Evolutionary conservation across 2,113 vertebrate species (phyloP).

Genomic region (Spheniscus mendiculus): DNA sequence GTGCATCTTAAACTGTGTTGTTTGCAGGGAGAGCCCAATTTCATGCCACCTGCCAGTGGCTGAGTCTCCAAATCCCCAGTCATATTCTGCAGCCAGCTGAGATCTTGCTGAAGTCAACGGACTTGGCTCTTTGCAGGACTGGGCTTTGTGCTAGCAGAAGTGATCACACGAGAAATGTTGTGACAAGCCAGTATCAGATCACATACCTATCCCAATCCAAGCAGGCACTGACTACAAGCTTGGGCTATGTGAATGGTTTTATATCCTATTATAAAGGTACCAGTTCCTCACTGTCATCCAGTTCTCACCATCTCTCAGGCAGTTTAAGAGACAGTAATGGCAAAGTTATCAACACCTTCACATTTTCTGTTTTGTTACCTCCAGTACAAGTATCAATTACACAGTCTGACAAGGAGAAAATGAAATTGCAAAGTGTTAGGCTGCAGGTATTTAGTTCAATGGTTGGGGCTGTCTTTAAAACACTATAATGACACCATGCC

Average conservation of each 20-base stretch:
- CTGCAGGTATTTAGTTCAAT: conserved; percentile 32
- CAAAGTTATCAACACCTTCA: conserved; percentile 29
- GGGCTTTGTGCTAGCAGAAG: background rate
- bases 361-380: conserved; percentile 40
- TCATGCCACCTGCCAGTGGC: background rate
- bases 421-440: conserved; percentile 23
- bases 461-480: conserved; percentile 25
- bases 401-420: conserved; percentile 60
- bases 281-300: conserved; percentile 67
- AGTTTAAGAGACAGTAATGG: background rate
- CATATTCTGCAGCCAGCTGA: background rate
- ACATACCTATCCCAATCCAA: background rate
- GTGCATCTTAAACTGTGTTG: background rate
- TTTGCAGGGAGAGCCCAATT: background rate
- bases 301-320: background rate
- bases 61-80: background rate
- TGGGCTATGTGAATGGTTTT: background rate
- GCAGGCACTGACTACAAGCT: background rate
- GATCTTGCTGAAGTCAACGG: background rate
- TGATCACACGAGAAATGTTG: background rate
- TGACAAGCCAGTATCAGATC: background rate
- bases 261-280: background rate
- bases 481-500: background rate
- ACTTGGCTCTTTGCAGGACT: background rate
- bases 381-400: conserved; percentile 51